These are phyloP conservation scores for Taxidea taxus DNA, from an alignment of 2,113 vertebrate genomes.

Conservation along the genomic window DNA sequence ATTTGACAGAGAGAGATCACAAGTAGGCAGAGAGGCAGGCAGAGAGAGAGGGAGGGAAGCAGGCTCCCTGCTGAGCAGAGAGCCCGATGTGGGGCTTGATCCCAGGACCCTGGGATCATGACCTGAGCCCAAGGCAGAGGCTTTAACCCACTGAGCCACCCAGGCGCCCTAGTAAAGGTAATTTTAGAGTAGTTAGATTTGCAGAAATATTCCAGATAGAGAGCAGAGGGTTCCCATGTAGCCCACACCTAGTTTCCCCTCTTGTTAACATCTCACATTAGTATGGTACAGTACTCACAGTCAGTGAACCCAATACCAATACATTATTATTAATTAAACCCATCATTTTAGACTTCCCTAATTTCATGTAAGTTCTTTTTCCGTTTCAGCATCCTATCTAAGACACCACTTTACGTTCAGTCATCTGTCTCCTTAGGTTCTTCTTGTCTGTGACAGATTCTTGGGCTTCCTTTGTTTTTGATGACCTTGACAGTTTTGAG, in stretches of 20 bases:
- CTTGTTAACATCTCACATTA: neutral
- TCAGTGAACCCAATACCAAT: neutral
- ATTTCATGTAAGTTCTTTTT: neutral
- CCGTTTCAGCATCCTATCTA: neutral
- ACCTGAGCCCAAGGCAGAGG: too few relatives aligned
- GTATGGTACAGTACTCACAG: neutral
- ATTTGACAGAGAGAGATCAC: too few relatives aligned
- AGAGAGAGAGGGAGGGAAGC: too few relatives aligned
- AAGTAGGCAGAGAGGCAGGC: too few relatives aligned
- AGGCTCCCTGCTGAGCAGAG: too few relatives aligned
- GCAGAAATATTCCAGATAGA: neutral
- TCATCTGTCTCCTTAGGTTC: neutral
- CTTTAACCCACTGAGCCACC: too few relatives aligned
- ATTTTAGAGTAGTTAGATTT: neutral
- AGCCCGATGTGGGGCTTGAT: too few relatives aligned
- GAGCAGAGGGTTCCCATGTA: neutral
- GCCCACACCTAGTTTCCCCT: neutral
- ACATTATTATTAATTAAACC: neutral
- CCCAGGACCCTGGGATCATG: too few relatives aligned
- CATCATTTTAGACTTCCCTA: neutral
- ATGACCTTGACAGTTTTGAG: neutral
- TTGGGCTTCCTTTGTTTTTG: neutral
- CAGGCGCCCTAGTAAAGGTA: neutral
- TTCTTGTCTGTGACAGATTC: neutral
- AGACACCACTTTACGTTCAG: neutral